Evolutionary conservation across 1,140 invertebrate species (phyloP), one percentile per base, ranked within the genome.

Genomic region (Periplaneta americana): DNA sequence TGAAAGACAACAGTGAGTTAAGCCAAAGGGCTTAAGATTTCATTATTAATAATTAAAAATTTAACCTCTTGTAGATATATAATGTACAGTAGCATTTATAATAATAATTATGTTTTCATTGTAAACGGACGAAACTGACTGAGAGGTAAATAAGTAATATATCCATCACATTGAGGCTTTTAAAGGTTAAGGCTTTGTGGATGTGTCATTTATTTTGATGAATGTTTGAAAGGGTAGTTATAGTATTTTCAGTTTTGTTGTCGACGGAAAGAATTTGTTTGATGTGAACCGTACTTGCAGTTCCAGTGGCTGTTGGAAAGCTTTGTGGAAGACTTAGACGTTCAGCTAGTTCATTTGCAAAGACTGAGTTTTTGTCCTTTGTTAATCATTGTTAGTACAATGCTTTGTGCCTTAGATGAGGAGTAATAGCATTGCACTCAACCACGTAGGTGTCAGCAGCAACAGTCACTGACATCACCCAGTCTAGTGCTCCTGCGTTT

Each of bases 371-470:
- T 28, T 35, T 36, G 34, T 1, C 36, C 36, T 78, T 78, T 22
- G 32, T 76, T 76, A 34, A 78, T 31, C 36, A 36, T 78, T 78
- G n/a, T 15, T 78, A 39, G 35, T 78, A 78, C 76, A 78, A 78
- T 78, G 76, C 35, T 78, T 66, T 78, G 76, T 78, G 35, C 76
- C 35, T 77, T 77, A 77, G 76, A 33, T 77, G 76, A 35, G 18
- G 35, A 77, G 34, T 34, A 34, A 35, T 35, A 77, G 75, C 75
- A 35, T 77, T 22, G 76, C 76, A 77, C 34, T 18, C 35, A 32
- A n/a, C 18, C 35, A 35, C 10, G n/a, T 31, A 34, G 34, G 8
- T 35, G 33, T 28, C 34, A 34, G 17, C 34, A 22, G 34, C 76
- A 35, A 22, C 22, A 34, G n/a, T 35, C 35, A 35, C 22, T 34